Base-by-base conservation (phyloP, 2,113 vertebrate genomes). In the Chloroceryle aenea region DNA sequence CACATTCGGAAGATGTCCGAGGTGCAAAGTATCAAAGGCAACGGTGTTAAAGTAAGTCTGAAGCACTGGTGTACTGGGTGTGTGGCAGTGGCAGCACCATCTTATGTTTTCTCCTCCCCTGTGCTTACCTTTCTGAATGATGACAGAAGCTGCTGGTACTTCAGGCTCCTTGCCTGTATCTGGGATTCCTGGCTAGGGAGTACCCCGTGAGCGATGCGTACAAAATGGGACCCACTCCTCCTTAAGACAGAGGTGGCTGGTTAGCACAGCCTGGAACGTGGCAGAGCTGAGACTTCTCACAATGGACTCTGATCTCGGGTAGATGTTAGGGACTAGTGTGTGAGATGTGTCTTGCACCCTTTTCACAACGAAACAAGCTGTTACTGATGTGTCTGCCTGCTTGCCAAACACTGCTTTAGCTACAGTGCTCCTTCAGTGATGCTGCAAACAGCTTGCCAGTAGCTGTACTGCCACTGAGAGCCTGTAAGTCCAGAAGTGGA, bases 1-100 rank as follows among this genome's bases (percentile, higher is more conserved):
- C 97, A 98, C 40, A 81, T 99, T 8, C 97, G 98, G 96, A 98
- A 87, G 26, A 98, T 99, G 97, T 97, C 98, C 0, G 94, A 96
- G 22, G 97, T 98, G 68, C 73, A 90, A 6, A 97, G 98, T 38
- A 84, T 99, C 97, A 93, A 7, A 91, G 93, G 96, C 43, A 98
- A 96, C 8, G 98, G 98, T 10, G 30, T 96, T 59, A 98, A 98
- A 98, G 99, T 99, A 91, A 97, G 97, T 89, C 25, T 27, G 4
- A 19, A 23, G 43, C 34, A 1, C 9, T 18, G 23, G 19, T 16
- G 10, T 48, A 4, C 25, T 45, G 21, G 13, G 30, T 17, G 0
- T 2, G n/a, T 47, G 50, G 10, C n/a, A 62, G 9, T 27, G 53
- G 12, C 5, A 7, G 12, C 5, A 7, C 30, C 75, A 3, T 26